phyloP scores from a whole-genome alignment of 2,797 vertebrate species.

The Prunella strophiata region DNA sequence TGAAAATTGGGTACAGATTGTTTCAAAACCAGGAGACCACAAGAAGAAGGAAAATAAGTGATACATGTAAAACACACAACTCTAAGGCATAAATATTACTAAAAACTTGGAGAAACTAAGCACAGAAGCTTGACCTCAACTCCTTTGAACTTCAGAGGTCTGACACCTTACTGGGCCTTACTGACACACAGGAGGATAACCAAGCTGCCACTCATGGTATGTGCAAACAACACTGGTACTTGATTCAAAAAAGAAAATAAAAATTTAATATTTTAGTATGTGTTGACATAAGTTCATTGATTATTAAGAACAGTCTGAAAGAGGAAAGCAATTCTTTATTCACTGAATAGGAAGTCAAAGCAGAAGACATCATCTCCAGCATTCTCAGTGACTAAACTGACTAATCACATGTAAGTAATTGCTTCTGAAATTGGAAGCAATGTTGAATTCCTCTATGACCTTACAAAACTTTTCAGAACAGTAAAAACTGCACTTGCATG shows the following conservation, averaged over 20 bases:
- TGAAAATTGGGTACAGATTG: neutral
- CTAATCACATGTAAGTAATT: neutral
- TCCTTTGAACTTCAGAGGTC: neutral
- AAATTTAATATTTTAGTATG: neutral
- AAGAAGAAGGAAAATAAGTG: neutral
- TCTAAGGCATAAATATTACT: neutral
- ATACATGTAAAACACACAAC: neutral
- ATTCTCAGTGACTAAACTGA: neutral
- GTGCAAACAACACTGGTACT: neutral
- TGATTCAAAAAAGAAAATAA: neutral
- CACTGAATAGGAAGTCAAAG: neutral
- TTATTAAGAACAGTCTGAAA: neutral
- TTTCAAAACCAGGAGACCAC: neutral
- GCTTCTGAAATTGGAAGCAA: neutral
- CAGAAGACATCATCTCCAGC: neutral
- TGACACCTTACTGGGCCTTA: neutral
- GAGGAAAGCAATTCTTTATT: neutral
- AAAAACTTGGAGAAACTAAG: neutral
- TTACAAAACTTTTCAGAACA: neutral
- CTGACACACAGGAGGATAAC: neutral
- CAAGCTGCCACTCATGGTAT: neutral
- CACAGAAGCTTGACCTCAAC: neutral
- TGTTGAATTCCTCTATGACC: neutral
- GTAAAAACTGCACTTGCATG: neutral
- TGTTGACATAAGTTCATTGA: neutral